phyloP scores from a whole-genome alignment of 2,113 vertebrate species.

The Carollia perspicillata region DNA sequence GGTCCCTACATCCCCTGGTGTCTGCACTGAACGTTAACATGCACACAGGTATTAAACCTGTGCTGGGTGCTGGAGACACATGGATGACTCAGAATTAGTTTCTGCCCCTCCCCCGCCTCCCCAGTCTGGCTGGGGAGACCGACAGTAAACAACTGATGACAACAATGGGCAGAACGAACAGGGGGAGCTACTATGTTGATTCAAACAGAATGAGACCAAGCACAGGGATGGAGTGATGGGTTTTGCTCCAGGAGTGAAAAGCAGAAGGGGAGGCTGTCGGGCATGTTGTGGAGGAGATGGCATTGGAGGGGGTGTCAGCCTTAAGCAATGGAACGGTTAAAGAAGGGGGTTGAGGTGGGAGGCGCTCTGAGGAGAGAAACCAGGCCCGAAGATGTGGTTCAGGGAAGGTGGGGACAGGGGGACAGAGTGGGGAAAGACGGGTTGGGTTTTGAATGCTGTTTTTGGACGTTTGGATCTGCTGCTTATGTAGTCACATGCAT shows the following conservation, averaged over 20 bases:
- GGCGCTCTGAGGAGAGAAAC: neutral
- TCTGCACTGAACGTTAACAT: neutral
- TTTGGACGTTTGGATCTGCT: neutral
- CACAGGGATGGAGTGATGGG: neutral
- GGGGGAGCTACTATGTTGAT: neutral
- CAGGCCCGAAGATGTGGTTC: neutral
- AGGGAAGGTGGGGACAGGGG: neutral
- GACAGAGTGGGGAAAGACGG: neutral
- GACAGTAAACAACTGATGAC: conserved; percentile 41
- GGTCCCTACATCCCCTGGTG: neutral
- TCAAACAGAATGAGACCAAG: neutral
- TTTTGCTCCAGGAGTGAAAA: neutral
- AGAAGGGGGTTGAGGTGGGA: neutral
- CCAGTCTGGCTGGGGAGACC: conserved; percentile 40
- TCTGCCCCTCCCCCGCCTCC: neutral
- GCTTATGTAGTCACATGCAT: neutral
- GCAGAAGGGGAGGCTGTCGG: neutral
- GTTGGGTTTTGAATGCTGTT: neutral
- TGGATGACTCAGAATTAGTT: conserved; percentile 39
- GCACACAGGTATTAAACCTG: neutral
- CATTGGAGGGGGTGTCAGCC: neutral
- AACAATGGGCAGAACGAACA: neutral
- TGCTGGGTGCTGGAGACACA: neutral
- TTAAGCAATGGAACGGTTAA: neutral
- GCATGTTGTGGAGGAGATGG: neutral